These are phyloP conservation scores for Pongo abelii DNA, from an alignment of 2,113 vertebrate genomes.

Conservation along the genomic window DNA sequence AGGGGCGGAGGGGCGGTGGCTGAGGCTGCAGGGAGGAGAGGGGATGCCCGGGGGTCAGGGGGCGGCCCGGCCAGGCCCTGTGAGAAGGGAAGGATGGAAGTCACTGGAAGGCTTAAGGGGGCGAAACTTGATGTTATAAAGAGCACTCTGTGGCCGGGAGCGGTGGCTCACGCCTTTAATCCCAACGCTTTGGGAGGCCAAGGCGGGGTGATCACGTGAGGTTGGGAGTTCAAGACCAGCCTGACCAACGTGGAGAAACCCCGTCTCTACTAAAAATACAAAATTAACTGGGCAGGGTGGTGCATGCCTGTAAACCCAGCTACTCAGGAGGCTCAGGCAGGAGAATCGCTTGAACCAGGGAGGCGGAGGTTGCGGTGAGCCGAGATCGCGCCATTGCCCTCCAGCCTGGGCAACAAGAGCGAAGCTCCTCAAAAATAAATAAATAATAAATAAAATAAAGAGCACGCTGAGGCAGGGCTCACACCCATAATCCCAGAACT, in stretches of 20 bases:
- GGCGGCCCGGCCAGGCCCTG: background rate
- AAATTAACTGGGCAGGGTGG: no score
- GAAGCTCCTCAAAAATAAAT: no score
- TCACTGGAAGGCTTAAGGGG: background rate
- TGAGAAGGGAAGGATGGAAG: background rate
- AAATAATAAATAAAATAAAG: background rate
- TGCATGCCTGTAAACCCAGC: no score
- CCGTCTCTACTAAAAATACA: background rate
- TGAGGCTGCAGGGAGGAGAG: fast-evolving
- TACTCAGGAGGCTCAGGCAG: no score
- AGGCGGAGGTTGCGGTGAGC: no score
- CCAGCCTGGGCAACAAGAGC: no score
- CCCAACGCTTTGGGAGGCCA: background rate
- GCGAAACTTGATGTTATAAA: background rate
- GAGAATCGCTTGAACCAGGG: no score
- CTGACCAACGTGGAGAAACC: no score
- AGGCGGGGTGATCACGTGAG: background rate
- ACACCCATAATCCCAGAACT: background rate
- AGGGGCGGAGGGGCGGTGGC: no score
- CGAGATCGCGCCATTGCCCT: no score
- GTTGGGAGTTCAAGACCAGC: no score
- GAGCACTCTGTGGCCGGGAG: background rate
- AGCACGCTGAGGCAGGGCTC: background rate
- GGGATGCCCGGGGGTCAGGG: fast-evolving
- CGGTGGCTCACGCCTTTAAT: background rate